These are phyloP conservation scores for Drosophila neutralis DNA, from an alignment of 2,888 invertebrate species.

Conservation along the genomic window DNA sequence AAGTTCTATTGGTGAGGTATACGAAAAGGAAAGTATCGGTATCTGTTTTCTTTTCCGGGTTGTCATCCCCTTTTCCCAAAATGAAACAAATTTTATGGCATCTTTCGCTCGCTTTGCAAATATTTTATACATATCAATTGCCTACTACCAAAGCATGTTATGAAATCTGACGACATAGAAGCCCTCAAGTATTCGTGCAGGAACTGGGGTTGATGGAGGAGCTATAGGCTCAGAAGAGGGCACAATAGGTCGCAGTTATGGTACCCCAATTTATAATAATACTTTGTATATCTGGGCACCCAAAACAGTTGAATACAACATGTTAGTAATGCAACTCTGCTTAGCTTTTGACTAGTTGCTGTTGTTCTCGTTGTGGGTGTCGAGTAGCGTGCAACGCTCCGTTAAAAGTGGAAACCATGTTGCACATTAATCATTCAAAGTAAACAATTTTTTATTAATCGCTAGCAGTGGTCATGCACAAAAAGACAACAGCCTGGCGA, in stretches of 20 bases:
- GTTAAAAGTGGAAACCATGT: slow-evolving; percentile 74
- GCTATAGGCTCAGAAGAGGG: no score
- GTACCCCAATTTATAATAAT: no score
- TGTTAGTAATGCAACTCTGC: slow-evolving; percentile 55
- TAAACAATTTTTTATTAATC: slow-evolving; percentile 82
- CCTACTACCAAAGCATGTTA: slow-evolving; percentile 7
- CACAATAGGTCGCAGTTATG: no score
- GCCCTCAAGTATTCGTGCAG: no score
- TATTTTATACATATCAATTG: slow-evolving; percentile 65
- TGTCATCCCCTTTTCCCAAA: no score
- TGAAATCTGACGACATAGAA: no score
- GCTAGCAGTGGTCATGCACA: slow-evolving; percentile 50
- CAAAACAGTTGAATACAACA: slow-evolving; percentile 10
- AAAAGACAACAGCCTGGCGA: slow-evolving; percentile 11
- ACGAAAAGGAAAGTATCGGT: background rate
- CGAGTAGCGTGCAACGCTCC: slow-evolving; percentile 51
- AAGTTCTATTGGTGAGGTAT: no score
- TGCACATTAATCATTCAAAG: slow-evolving; percentile 81
- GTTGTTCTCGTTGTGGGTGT: slow-evolving; percentile 10
- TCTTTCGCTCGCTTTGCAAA: slow-evolving; percentile 32
- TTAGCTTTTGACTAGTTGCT: slow-evolving; percentile 54
- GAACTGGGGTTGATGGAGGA: no score
- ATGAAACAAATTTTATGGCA: background rate
- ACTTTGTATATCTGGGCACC: background rate
- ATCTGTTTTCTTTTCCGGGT: background rate